These are phyloP conservation scores for Melospiza melodia DNA, from an alignment of 2,113 vertebrate genomes.

Conservation along the genomic window DNA sequence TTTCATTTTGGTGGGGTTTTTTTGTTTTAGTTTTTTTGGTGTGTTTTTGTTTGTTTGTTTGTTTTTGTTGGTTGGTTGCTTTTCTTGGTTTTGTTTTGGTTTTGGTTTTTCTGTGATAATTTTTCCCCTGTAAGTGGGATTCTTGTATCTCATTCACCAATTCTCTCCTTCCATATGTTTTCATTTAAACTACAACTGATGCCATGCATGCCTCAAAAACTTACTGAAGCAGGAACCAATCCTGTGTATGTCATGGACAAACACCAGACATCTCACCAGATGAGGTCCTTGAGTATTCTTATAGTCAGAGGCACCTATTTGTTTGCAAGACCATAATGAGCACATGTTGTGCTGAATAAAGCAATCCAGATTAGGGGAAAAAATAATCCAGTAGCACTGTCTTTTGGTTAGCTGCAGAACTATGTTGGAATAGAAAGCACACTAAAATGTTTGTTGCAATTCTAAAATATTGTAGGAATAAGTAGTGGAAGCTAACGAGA, in stretches of 20 bases:
- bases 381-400: not conserved
- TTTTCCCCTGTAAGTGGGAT: rapidly evolving
- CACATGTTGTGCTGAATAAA: not conserved
- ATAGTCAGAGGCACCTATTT: not conserved
- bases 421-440: not conserved
- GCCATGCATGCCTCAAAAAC: not conserved
- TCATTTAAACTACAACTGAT: not conserved
- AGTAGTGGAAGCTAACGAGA: not conserved
- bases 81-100: not conserved
- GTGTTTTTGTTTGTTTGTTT: no score
- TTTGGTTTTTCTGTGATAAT: not conserved
- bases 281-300: not conserved
- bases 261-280: not conserved
- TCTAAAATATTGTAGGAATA: not conserved
- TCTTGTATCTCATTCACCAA: not conserved
- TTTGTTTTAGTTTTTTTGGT: not conserved
- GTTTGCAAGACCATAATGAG: not conserved
- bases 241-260: not conserved
- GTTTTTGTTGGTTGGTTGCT: no score
- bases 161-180: not conserved
- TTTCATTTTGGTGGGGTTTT: not conserved
- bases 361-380: not conserved
- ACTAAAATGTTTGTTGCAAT: not conserved
- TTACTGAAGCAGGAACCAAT: not conserved
- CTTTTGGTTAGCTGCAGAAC: not conserved